Evolutionary conservation across 2,113 vertebrate genomes (phyloP).

Genomic region (Alces alces): DNA sequence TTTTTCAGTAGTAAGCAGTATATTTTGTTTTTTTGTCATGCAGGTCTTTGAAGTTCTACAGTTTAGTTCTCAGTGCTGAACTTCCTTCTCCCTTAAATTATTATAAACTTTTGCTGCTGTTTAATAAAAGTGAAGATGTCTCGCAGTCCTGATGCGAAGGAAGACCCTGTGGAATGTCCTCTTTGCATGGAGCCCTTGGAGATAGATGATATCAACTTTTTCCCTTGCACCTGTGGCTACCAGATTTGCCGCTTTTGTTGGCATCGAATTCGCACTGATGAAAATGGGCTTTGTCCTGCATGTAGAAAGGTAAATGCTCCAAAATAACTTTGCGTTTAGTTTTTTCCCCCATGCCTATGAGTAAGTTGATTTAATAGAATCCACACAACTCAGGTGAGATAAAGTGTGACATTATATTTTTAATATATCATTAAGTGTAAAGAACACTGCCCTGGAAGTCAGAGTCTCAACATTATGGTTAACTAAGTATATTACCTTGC

Average conservation of each 20-base stretch:
- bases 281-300: conserved; percentile 98
- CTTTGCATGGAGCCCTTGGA: conserved; percentile 99
- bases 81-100: conserved; percentile 83
- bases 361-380: conserved; percentile 19
- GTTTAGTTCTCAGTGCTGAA: conserved; percentile 78
- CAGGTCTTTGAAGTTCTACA: conserved; percentile 77
- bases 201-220: conserved; percentile 99
- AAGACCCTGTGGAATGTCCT: conserved; percentile 99
- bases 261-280: conserved; percentile 99
- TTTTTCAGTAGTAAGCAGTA: conserved; percentile 27
- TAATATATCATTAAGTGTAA: background rate
- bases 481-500: background rate
- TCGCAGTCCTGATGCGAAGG: conserved; percentile 97
- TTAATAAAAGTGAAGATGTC: conserved; percentile 89
- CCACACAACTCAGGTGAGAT: background rate
- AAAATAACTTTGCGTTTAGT: background rate
- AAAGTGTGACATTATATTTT: background rate
- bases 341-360: background rate
- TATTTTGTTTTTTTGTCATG: conserved; percentile 60
- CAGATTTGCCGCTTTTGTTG: conserved; percentile 99
- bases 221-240: conserved; percentile 99
- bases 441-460: background rate
- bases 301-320: conserved; percentile 94
- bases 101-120: conserved; percentile 87
- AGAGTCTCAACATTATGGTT: background rate